Conservation (phyloP, 2,113 vertebrate species). For the Sarotherodon lohbergeri region DNA sequence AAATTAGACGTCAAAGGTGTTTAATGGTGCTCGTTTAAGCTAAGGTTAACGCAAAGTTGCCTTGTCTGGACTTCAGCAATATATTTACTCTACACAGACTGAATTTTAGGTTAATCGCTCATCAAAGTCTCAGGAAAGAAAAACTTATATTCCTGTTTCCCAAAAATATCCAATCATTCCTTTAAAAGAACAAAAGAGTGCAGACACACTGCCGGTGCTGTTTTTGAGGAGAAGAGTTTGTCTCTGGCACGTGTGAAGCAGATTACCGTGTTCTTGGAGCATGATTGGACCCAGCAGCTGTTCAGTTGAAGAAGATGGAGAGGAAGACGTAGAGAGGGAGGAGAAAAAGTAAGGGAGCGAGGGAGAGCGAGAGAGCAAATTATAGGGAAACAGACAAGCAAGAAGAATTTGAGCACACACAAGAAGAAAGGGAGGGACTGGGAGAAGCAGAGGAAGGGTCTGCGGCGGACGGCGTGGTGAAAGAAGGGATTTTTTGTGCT, state of each 20-base stretch:
- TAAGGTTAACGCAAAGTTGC: neutral
- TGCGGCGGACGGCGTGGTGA: conserved; percentile 8
- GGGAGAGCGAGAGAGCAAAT: conserved; percentile 1
- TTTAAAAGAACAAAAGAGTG: neutral
- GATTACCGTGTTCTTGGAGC: conserved; percentile 45
- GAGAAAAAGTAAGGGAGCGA: neutral
- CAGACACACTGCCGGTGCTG: neutral
- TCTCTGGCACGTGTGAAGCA: conserved; percentile 52
- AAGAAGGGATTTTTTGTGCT: neutral
- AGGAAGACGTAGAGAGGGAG: conserved; percentile 5
- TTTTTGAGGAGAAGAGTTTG: conserved; percentile 2
- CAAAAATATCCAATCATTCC: neutral
- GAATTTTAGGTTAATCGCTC: neutral
- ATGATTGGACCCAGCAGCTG: conserved; percentile 54
- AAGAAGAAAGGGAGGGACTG: neutral
- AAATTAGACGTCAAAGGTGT: neutral
- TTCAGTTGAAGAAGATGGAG: conserved; percentile 10
- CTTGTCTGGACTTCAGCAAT: neutral
- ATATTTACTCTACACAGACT: neutral
- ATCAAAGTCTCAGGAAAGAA: neutral
- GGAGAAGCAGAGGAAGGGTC: neutral
- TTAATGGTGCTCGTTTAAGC: neutral
- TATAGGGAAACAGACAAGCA: conserved; percentile 20
- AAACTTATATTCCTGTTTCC: neutral
- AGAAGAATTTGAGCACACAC: conserved; percentile 12